A percentile compares a stretch with the other conserved stretches of the same genome.
Evolutionary conservation across 2,888 invertebrate species (phyloP).

Genomic region (Brachyopa scutellaris): DNA sequence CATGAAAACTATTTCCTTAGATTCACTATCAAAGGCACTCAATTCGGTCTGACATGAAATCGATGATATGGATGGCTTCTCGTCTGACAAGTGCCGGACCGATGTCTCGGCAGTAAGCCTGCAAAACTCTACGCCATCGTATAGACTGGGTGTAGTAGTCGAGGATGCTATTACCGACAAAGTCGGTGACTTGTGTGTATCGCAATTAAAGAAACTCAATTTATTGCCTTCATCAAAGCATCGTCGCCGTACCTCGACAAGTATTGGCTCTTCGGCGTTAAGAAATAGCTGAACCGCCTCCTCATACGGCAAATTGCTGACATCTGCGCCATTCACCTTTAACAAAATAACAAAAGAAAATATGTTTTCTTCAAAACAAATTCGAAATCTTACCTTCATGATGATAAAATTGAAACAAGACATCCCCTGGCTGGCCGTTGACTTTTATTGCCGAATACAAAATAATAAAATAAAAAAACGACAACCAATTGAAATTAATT

Average conservation of each 20-base stretch:
- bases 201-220: slow-evolving; percentile 62
- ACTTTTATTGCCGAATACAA: no score
- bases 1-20: slow-evolving; percentile 17
- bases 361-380: no score
- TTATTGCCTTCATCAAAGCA: slow-evolving; percentile 53
- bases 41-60: slow-evolving; percentile 70
- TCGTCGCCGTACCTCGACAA: slow-evolving; percentile 83
- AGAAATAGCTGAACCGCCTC: slow-evolving; percentile 84
- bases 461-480: no score
- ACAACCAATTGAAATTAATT: neutral
- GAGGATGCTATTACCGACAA: slow-evolving; percentile 53
- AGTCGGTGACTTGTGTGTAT: slow-evolving; percentile 42
- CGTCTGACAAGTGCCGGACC: neutral
- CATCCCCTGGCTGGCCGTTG: slow-evolving; percentile 1
- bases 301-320: slow-evolving; percentile 84
- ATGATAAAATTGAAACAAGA: slow-evolving; percentile 66
- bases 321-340: slow-evolving; percentile 84
- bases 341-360: slow-evolving; percentile 6
- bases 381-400: slow-evolving; percentile 51
- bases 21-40: slow-evolving; percentile 40
- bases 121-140: slow-evolving; percentile 21
- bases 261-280: slow-evolving; percentile 83
- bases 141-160: slow-evolving; percentile 9
- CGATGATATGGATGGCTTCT: slow-evolving; percentile 43
- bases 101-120: neutral